phyloP scores from a whole-genome alignment of 30 jellyfish, hydroid and myxozoan genomes.

The Nemopilema nomurai region DNA sequence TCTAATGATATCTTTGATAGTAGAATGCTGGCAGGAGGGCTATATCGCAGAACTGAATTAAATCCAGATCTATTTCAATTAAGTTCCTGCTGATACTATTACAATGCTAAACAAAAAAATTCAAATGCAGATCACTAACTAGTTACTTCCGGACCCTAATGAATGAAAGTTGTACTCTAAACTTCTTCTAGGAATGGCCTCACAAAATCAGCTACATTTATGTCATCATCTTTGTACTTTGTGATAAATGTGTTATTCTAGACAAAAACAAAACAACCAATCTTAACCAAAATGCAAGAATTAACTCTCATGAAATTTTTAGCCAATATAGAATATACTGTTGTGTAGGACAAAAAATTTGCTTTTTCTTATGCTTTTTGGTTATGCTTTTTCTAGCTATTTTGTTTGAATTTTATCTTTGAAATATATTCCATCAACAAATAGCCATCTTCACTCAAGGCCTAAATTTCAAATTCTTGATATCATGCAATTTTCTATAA shows the following conservation, averaged over 20 bases:
- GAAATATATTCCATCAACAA: too few species aligned
- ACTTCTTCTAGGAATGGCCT: conserved; percentile 47
- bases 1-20: neutral
- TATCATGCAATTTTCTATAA: too few species aligned
- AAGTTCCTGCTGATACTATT: neutral
- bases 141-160: neutral
- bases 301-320: neutral
- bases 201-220: conserved; percentile 71
- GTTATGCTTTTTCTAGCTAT: too few species aligned
- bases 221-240: conserved; percentile 37
- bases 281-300: neutral
- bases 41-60: neutral
- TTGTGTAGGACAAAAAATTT: neutral
- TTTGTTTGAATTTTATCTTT: too few species aligned
- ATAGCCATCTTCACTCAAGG: too few species aligned
- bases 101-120: neutral
- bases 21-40: neutral
- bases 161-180: conserved; percentile 2
- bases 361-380: neutral
- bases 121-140: neutral
- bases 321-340: neutral
- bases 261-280: neutral
- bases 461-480: too few species aligned
- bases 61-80: neutral
- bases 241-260: conserved; percentile 61